Conservation (phyloP, 2,113 vertebrate species). For the Brachyistius frenatus region DNA sequence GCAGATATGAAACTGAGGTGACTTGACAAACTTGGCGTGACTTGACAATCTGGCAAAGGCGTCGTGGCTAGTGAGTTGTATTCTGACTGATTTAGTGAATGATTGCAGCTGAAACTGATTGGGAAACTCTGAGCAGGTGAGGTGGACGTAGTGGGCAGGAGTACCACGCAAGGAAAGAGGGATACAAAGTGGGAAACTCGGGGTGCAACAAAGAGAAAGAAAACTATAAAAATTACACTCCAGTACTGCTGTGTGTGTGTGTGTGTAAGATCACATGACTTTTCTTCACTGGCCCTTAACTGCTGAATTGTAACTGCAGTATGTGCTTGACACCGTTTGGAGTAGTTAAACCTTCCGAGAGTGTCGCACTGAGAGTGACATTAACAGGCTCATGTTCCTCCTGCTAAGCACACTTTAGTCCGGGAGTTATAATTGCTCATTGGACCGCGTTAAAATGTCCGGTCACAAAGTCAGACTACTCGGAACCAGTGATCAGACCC, state of each 20-base stretch:
- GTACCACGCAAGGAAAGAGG: too few relatives aligned
- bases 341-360: constrained; percentile 48
- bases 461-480: constrained; percentile 39
- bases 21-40: too few relatives aligned
- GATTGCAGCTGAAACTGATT: too few relatives aligned
- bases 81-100: too few relatives aligned
- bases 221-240: too few relatives aligned
- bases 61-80: too few relatives aligned
- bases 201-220: too few relatives aligned
- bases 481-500: constrained; percentile 27
- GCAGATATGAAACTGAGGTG: too few relatives aligned
- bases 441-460: constrained; percentile 56
- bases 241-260: neutral
- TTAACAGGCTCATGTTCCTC: constrained; percentile 37
- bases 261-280: constrained; percentile 8
- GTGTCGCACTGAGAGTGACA: constrained; percentile 31
- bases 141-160: too few relatives aligned
- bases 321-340: constrained; percentile 39
- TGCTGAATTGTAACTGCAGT: neutral
- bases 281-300: constrained; percentile 3
- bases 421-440: constrained; percentile 50
- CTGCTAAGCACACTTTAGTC: constrained; percentile 35
- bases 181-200: too few relatives aligned
- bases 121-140: too few relatives aligned
- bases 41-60: too few relatives aligned